A percentile compares a stretch with the other conserved stretches of the same genome.
Conservation (phyloP, 2,113 vertebrate genomes). For the Rhizomys pruinosus region DNA sequence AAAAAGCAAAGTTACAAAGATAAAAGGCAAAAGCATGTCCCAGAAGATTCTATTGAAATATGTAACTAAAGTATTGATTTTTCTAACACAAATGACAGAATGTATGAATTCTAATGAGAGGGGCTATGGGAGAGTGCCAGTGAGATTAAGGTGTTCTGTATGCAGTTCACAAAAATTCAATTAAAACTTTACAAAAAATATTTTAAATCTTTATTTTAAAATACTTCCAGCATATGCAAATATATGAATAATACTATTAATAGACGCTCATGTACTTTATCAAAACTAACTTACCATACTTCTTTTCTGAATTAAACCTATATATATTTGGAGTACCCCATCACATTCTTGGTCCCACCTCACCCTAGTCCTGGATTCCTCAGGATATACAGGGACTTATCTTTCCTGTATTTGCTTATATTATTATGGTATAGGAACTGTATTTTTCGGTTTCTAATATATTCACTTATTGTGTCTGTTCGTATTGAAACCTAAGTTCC, state of each 20-base stretch:
- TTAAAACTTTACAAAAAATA: too few relatives aligned
- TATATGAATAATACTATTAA: slow-evolving; percentile 15
- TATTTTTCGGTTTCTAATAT: slow-evolving; percentile 34
- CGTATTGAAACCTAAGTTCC: not conserved
- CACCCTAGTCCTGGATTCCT: not conserved
- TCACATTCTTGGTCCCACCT: not conserved
- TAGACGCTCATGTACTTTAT: not conserved
- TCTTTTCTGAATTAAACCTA: slow-evolving; percentile 37
- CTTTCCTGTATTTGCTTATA: not conserved
- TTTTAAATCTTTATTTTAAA: slow-evolving; percentile 54
- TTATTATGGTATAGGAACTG: not conserved
- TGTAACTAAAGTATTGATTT: too few relatives aligned
- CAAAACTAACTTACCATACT: slow-evolving; percentile 19
- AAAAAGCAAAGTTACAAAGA: not conserved
- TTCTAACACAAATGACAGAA: too few relatives aligned
- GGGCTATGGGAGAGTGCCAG: too few relatives aligned
- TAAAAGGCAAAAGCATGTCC: not conserved
- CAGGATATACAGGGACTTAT: not conserved
- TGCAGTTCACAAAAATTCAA: too few relatives aligned
- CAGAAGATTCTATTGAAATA: slow-evolving; percentile 34
- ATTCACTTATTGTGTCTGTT: too few relatives aligned
- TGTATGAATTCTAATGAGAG: too few relatives aligned
- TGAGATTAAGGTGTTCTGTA: too few relatives aligned
- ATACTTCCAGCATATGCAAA: slow-evolving; percentile 6
- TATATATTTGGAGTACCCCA: not conserved